Conservation (phyloP, 2,797 vertebrate genomes). For the Enteromius thamalakanensis region DNA sequence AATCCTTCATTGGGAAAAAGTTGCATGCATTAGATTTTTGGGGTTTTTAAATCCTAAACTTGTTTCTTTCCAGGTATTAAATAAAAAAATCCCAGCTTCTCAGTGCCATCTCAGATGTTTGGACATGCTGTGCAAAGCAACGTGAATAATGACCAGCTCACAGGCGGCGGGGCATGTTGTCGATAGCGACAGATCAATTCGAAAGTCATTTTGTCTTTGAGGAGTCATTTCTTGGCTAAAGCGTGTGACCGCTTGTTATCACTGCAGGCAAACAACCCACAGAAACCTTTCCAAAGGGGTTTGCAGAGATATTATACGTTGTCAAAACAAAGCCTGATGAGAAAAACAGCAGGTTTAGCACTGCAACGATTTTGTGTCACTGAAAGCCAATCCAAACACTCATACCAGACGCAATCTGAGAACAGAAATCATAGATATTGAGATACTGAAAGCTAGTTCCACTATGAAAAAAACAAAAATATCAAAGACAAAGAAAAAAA, state of each 20-base stretch:
- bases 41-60: neutral
- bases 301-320: conserved; percentile 11
- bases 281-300: conserved; percentile 8
- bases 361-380: neutral
- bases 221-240: conserved; percentile 46
- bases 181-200: conserved; percentile 59
- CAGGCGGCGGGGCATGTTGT: conserved; percentile 65
- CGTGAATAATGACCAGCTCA: conserved; percentile 74
- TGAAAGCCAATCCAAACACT: conserved; percentile 15
- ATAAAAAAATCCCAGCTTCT: conserved; percentile 10
- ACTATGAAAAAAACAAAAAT: neutral
- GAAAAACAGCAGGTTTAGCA: conserved; percentile 6
- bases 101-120: neutral
- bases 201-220: conserved; percentile 55
- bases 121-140: conserved; percentile 22
- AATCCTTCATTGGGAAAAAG: neutral
- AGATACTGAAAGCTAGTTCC: neutral
- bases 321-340: conserved; percentile 5
- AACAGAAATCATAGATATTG: neutral
- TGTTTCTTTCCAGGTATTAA: neutral
- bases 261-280: conserved; percentile 15
- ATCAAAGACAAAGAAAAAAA: neutral
- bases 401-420: neutral
- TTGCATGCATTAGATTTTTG: neutral
- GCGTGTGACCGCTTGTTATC: conserved; percentile 40